Conservation (phyloP, 1,140 invertebrate species). For the Lethocerus indicus region DNA sequence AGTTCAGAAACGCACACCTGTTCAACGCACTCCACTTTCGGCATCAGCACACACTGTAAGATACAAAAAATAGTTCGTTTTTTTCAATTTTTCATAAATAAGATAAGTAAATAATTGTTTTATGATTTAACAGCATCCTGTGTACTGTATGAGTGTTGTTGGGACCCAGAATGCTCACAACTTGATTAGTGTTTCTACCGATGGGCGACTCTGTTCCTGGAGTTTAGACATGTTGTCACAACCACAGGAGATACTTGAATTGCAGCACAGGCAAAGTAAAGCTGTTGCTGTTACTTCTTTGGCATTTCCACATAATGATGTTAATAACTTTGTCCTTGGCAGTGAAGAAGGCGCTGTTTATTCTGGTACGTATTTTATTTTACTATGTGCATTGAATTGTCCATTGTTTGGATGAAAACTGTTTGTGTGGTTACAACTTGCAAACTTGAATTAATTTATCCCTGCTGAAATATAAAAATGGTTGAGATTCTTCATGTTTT, state of each 20-base stretch:
- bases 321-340: constrained; percentile 95
- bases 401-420: too few species aligned
- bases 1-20: constrained; percentile 89
- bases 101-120: neutral
- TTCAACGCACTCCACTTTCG: constrained; percentile 87
- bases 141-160: constrained; percentile 92
- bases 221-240: constrained; percentile 94
- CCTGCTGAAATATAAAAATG: too few species aligned
- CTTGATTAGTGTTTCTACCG: constrained; percentile 92
- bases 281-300: constrained; percentile 85
- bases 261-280: constrained; percentile 74
- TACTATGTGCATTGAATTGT: too few species aligned
- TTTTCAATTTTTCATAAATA: neutral
- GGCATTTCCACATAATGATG: constrained; percentile 83
- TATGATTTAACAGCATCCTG: constrained; percentile 55
- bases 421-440: too few species aligned
- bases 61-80: constrained; percentile 15
- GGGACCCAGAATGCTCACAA: constrained; percentile 99
- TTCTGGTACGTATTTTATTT: constrained; percentile 39
- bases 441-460: too few species aligned
- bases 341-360: constrained; percentile 92
- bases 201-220: constrained; percentile 96
- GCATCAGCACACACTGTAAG: constrained; percentile 83
- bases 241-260: constrained; percentile 86
- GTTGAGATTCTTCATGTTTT: too few species aligned